Evolutionary conservation across 2,113 vertebrate genomes (phyloP), one percentile per base, ranked within the genome.

Genomic region (Toxostoma redivivum): DNA sequence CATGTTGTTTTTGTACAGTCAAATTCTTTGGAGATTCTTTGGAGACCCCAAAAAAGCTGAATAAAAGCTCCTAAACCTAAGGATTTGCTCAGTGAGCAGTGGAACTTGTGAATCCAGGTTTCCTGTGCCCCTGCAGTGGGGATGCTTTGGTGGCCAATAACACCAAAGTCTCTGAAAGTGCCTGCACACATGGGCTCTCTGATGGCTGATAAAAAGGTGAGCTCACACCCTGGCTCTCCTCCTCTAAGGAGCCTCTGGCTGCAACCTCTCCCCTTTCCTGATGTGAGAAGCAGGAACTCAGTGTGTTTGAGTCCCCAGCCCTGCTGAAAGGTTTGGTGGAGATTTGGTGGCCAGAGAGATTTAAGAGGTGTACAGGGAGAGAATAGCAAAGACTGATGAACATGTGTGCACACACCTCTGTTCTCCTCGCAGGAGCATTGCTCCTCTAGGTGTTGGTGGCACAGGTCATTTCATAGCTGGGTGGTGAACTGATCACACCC

Each of bases 11-110:
- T 62, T 47, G 74, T 44, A 62, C 61, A 92, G 85, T 65, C 85
- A 89, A n/a, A n/a, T n/a, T 70, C 72, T 73, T 67, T 56, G 56
- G 71, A 83, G 83, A 66, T 81, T 86, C 88, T 97, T 81, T 35
- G 71, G 94, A 92, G 82, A 88, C 64, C 56, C 84, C 47, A 86
- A 69, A 81, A 5, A 65, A 94, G 80, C 70, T 62, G 60, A 84
- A 88, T 15, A 90, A 83, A 95, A 88, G 61, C 85, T 79, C 81
- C 73, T 88, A 94, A 96, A 85, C 66, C 78, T 82, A 61, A 86
- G 44, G 66, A 61, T 45, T 53, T 70, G 40, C 90, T 88, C 85
- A 15, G 42, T 40, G 81, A 96, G 81, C 66, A 87, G 79, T 76
- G 54, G 71, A 90, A 77, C 25, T 42, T 47, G 67, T 92, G 92